These are phyloP conservation scores for Folsomia candida DNA, from an alignment of 2,888 invertebrate species.

Conservation along the genomic window DNA sequence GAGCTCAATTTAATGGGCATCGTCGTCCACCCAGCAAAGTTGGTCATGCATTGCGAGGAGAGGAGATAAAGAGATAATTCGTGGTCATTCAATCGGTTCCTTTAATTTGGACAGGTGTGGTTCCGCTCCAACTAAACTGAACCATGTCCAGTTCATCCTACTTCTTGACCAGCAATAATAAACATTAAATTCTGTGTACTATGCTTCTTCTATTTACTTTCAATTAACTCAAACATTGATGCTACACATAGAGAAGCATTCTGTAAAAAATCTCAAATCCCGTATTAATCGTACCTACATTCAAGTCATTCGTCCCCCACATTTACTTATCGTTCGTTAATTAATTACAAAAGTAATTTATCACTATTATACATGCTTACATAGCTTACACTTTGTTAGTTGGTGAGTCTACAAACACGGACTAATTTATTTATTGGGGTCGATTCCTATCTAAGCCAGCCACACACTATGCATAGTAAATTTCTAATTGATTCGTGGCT, in stretches of 20 bases:
- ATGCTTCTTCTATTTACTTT: neutral
- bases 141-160: neutral
- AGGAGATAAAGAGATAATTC: neutral
- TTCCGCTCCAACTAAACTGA: neutral
- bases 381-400: neutral
- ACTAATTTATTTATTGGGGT: neutral
- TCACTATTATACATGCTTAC: neutral
- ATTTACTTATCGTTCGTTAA: neutral
- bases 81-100: neutral
- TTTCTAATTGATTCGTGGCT: neutral
- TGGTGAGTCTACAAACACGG: too few species aligned
- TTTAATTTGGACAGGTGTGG: neutral
- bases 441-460: neutral
- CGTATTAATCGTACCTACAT: neutral
- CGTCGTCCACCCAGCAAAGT: neutral
- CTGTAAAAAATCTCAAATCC: neutral
- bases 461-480: neutral
- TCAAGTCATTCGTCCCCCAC: neutral
- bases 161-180: neutral
- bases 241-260: too few species aligned
- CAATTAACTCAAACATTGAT: neutral
- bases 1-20: neutral
- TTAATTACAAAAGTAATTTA: neutral
- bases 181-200: neutral
- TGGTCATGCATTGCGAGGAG: neutral